Evolutionary conservation across 1,140 invertebrate species (phyloP).

Genomic region (Alviniconcha marisindica): DNA sequence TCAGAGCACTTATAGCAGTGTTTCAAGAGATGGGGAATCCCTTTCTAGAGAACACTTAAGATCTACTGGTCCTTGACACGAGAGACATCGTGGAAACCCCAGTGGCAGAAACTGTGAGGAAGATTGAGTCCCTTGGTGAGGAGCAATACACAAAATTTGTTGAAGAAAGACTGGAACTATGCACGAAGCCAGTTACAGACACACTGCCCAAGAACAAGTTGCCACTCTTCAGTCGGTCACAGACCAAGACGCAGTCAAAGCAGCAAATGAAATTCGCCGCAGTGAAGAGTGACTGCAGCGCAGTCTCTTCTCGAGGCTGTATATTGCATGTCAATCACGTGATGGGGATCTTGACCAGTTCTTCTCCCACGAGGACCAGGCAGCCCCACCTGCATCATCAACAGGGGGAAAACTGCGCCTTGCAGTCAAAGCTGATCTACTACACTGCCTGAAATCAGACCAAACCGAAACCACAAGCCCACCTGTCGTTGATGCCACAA

Average conservation of each 20-base stretch:
- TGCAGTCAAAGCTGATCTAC: not conserved
- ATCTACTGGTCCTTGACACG: not conserved
- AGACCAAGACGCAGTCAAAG: not conserved
- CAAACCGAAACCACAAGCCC: not conserved
- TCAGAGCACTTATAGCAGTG: not conserved
- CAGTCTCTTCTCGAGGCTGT: not conserved
- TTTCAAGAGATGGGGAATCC: not conserved
- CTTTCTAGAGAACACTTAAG: not conserved
- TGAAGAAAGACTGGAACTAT: not conserved
- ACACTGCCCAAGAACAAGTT: not conserved
- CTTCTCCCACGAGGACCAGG: not conserved
- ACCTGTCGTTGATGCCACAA: not conserved
- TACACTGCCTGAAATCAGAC: not conserved
- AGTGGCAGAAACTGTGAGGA: not conserved
- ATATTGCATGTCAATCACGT: not conserved
- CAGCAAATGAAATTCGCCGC: not conserved
- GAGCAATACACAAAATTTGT: slow-evolving; percentile 4
- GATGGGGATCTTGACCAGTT: slow-evolving; percentile 4
- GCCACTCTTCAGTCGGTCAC: not conserved
- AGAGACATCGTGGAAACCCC: not conserved
- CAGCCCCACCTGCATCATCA: not conserved
- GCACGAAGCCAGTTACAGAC: not conserved
- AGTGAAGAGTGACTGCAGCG: not conserved
- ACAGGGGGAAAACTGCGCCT: not conserved
- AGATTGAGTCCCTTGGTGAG: not conserved